Conservation (phyloP, 1,140 invertebrate genomes). For the Ectropis grisescens region DNA sequence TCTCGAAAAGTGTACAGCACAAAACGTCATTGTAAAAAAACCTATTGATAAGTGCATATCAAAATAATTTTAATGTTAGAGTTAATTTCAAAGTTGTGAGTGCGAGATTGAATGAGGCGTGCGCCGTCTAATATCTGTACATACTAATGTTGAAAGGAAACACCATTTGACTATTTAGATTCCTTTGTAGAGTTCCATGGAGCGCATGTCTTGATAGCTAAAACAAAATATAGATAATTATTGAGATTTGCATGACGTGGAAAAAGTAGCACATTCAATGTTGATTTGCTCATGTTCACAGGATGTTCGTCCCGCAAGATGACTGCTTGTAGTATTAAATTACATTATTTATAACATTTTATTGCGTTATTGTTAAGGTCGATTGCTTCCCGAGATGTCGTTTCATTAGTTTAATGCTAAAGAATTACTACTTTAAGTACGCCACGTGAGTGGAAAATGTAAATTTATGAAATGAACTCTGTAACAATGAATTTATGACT, state of each 20-base stretch:
- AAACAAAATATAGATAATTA: too few relatives aligned
- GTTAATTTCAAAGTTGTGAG: constrained; percentile 29
- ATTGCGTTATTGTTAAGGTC: constrained; percentile 8
- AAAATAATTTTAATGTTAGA: constrained; percentile 58
- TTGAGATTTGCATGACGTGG: too few relatives aligned
- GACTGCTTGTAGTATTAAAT: constrained; percentile 18
- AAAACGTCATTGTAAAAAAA: constrained; percentile 60
- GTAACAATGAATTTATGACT: constrained; percentile 17
- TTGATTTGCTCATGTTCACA: too few relatives aligned
- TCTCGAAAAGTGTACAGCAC: constrained; percentile 56
- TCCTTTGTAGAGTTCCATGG: too few relatives aligned
- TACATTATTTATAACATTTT: constrained; percentile 17
- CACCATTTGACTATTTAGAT: too few relatives aligned
- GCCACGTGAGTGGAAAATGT: constrained; percentile 18
- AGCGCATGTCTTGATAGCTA: too few relatives aligned
- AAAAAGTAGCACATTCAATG: too few relatives aligned
- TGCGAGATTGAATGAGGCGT: too few relatives aligned
- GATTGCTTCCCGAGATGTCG: constrained; percentile 8
- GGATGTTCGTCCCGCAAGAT: constrained; percentile 13
- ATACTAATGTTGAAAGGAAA: too few relatives aligned
- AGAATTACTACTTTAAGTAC: constrained; percentile 8
- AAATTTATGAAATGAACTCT: constrained; percentile 18
- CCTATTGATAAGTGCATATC: constrained; percentile 64
- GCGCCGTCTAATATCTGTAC: too few relatives aligned
- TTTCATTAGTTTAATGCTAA: constrained; percentile 4